Percentiles rank a stretch among this genome's conserved stretches.
These are phyloP conservation scores for Fulmarus glacialis DNA, from an alignment of 2,113 vertebrate genomes.

Conservation along the genomic window DNA sequence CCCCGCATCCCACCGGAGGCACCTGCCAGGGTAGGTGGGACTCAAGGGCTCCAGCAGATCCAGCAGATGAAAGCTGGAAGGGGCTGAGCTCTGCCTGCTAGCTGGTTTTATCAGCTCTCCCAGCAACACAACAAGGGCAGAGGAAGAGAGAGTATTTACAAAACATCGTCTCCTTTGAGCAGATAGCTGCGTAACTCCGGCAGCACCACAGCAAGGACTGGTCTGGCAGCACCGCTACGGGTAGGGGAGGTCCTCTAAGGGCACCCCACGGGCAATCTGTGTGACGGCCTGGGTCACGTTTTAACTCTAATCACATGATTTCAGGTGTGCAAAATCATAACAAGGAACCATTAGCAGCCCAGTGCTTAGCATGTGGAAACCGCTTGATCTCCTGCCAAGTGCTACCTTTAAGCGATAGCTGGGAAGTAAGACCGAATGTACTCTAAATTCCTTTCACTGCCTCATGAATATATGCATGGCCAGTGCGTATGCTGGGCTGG, in stretches of 20 bases:
- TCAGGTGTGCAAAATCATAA: conserved; percentile 21
- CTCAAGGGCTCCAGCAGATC: background rate
- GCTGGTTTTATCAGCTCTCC: background rate
- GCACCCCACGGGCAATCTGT: background rate
- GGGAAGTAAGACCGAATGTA: background rate
- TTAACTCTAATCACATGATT: background rate
- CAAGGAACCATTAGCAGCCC: background rate
- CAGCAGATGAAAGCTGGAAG: background rate
- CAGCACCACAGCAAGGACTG: background rate
- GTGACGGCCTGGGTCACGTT: background rate
- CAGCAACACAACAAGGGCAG: background rate
- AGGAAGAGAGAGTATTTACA: background rate
- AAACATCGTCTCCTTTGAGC: background rate
- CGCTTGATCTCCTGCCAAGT: background rate
- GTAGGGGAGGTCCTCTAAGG: background rate
- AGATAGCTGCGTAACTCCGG: accelerated
- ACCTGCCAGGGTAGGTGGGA: background rate
- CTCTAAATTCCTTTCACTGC: background rate
- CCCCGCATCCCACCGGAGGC: background rate
- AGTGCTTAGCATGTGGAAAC: background rate
- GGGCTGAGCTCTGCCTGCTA: background rate
- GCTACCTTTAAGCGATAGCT: background rate
- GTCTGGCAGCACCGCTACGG: background rate
- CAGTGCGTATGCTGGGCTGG: background rate
- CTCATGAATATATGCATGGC: background rate